Conservation (phyloP, 2,797 vertebrate species). For the Bovichtus variegatus region DNA sequence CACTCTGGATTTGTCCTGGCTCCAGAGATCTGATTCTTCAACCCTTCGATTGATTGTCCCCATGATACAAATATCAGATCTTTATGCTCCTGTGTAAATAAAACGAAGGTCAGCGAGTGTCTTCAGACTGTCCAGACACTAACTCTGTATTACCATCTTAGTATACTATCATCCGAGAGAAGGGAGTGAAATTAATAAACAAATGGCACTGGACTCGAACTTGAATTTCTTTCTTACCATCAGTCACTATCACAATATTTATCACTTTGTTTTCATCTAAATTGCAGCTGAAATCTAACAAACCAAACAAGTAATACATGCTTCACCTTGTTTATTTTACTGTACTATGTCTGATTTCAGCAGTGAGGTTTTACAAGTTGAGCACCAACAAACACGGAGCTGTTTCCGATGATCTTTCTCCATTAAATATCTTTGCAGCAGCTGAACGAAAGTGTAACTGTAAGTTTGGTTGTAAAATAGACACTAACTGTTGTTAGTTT, state of each 20-base stretch:
- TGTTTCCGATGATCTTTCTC: too few relatives aligned
- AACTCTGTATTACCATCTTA: conserved; percentile 35
- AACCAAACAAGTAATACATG: not conserved
- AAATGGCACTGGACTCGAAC: conserved; percentile 65
- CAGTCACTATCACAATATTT: not conserved
- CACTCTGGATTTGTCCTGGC: conserved; percentile 16
- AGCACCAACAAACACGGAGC: too few relatives aligned
- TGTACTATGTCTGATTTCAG: too few relatives aligned
- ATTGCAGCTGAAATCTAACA: not conserved
- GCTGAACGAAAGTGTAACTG: too few relatives aligned
- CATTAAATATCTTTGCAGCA: too few relatives aligned
- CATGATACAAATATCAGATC: conserved; percentile 15
- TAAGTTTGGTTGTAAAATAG: too few relatives aligned
- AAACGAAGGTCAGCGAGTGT: conserved; percentile 23
- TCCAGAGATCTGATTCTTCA: conserved; percentile 25
- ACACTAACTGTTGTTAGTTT: too few relatives aligned
- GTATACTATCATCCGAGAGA: conserved; percentile 41
- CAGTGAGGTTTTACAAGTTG: too few relatives aligned
- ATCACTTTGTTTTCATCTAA: not conserved
- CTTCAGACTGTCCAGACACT: too few relatives aligned
- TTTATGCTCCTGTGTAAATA: conserved; percentile 59
- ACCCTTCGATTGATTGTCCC: conserved; percentile 1
- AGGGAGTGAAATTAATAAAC: conserved; percentile 63
- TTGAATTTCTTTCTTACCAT: conserved; percentile 18
- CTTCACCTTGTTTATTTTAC: not conserved